Conservation (phyloP, 1,140 invertebrate species). For the Xylocopa sonorina region DNA sequence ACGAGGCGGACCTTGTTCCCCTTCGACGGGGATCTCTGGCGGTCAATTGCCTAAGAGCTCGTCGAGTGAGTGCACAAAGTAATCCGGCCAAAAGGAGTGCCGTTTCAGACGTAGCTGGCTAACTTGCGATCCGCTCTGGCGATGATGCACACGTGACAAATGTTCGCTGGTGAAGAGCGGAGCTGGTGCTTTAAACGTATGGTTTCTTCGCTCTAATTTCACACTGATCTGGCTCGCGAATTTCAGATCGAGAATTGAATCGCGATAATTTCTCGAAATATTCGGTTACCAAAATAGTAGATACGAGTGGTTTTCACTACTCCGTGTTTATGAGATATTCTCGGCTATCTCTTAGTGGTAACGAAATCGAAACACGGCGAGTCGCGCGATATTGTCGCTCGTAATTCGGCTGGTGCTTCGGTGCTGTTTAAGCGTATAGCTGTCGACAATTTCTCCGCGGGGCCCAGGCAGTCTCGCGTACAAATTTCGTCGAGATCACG, state of each 20-base stretch:
- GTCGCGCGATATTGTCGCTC: background rate
- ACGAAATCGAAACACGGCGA: too few relatives aligned
- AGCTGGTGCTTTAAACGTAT: too few relatives aligned
- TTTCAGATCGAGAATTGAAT: too few relatives aligned
- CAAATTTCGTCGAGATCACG: conserved; percentile 46
- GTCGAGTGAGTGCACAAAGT: background rate
- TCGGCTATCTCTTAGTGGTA: too few relatives aligned
- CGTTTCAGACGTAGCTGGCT: background rate
- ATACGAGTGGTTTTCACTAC: too few relatives aligned
- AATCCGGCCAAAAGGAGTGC: background rate
- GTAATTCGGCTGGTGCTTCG: background rate
- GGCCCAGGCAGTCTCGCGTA: conserved; percentile 4
- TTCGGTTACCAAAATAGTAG: too few relatives aligned
- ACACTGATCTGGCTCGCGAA: too few relatives aligned
- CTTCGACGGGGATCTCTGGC: background rate
- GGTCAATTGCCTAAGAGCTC: background rate
- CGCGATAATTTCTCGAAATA: too few relatives aligned
- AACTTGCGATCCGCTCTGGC: background rate
- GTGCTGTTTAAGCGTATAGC: background rate
- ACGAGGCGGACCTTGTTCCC: background rate
- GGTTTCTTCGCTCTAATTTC: too few relatives aligned
- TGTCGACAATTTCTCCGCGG: background rate
- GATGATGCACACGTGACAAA: background rate
- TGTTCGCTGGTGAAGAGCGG: background rate
- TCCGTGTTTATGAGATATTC: too few relatives aligned